phyloP scores from a whole-genome alignment of 2,113 vertebrate species.

The Thunnus maccoyii region DNA sequence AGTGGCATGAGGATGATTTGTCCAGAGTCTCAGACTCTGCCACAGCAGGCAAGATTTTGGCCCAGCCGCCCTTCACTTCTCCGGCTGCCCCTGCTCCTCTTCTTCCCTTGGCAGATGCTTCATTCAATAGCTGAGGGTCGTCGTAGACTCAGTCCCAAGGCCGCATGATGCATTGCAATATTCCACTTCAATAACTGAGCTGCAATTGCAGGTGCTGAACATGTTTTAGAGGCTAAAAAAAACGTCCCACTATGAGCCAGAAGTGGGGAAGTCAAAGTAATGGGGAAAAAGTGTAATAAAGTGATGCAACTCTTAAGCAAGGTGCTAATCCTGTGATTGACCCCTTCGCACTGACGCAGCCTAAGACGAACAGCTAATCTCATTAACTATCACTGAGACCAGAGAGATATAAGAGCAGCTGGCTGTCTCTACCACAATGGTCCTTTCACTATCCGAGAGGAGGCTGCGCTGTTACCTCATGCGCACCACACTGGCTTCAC shows the following conservation, averaged over 20 bases:
- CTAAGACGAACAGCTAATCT: conserved; percentile 80
- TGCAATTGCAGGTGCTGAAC: conserved; percentile 5
- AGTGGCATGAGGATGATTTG: conserved; percentile 80
- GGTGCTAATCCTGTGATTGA: conserved; percentile 84
- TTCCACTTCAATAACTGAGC: conserved; percentile 7
- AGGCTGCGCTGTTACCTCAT: conserved; percentile 42
- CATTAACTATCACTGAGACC: conserved; percentile 78
- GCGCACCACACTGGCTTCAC: conserved; percentile 7
- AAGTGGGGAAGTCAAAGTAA: conserved; percentile 35
- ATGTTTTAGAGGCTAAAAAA: conserved; percentile 20
- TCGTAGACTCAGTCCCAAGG: conserved; percentile 48
- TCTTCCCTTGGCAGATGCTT: conserved; percentile 53
- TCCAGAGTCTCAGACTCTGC: conserved; percentile 66
- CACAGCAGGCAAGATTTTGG: conserved; percentile 63
- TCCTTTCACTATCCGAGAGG: conserved; percentile 61
- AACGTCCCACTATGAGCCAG: conserved; percentile 10
- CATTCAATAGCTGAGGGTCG: conserved; percentile 63
- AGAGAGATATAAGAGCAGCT: conserved; percentile 69
- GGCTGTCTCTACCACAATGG: conserved; percentile 60
- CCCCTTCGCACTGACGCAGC: conserved; percentile 81
- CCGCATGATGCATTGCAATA: conserved; percentile 16
- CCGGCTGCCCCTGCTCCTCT: conserved; percentile 56
- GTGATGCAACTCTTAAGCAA: conserved; percentile 68
- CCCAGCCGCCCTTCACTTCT: conserved; percentile 61
- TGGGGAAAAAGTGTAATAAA: conserved; percentile 61